phyloP scores from a whole-genome alignment of 2,888 invertebrate species.

The Andrena chrysosceles region DNA sequence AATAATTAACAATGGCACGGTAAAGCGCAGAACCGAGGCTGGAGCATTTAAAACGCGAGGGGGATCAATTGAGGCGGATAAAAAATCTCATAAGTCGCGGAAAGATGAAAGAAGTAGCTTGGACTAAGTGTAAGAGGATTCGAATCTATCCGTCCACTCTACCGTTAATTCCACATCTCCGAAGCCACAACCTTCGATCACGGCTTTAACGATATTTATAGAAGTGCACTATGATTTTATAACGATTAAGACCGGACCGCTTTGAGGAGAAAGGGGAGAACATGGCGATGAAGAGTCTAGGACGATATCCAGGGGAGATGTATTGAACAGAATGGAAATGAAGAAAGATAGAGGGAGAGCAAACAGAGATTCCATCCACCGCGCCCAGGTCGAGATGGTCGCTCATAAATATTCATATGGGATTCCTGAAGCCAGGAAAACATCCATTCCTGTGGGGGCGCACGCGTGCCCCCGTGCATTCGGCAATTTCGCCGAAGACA shows the following conservation, averaged over 20 bases:
- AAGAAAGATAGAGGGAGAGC: neutral
- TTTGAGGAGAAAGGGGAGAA: neutral
- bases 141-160: slow-evolving; percentile 3
- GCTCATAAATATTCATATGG: slow-evolving; percentile 76
- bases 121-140: neutral
- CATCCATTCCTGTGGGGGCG: slow-evolving; percentile 67
- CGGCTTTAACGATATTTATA: slow-evolving; percentile 27
- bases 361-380: slow-evolving; percentile 62
- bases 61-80: neutral
- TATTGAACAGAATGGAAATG: slow-evolving; percentile 7
- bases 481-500: slow-evolving; percentile 64
- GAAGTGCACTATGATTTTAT: slow-evolving; percentile 48
- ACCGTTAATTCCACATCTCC: slow-evolving; percentile 23
- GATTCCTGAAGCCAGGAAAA: slow-evolving; percentile 75
- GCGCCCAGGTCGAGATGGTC: slow-evolving; percentile 70
- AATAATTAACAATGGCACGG: neutral
- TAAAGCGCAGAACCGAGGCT: neutral
- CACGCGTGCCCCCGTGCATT: slow-evolving; percentile 61
- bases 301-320: neutral
- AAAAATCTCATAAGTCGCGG: slow-evolving; percentile 3
- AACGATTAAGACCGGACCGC: slow-evolving; percentile 19
- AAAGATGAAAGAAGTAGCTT: neutral
- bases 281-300: neutral
- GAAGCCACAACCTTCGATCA: slow-evolving; percentile 4
- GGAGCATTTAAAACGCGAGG: slow-evolving; percentile 1